Evolutionary conservation across 1,140 invertebrate species (phyloP).

Genomic region (Hyphantria cunea): DNA sequence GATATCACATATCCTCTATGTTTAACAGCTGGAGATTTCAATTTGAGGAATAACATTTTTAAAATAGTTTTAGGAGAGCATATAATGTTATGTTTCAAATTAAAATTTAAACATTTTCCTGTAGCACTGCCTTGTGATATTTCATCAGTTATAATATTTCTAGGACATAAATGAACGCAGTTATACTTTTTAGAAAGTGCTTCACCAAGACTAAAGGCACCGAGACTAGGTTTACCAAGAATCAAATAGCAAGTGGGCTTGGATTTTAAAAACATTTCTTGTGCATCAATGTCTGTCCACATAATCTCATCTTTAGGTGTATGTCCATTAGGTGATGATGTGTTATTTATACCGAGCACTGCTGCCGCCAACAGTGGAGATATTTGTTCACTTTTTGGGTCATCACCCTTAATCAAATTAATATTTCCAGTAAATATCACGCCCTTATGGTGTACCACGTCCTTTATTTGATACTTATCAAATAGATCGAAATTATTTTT

Average conservation of each 20-base stretch:
- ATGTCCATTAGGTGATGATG: conserved; percentile 48
- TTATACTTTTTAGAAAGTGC: conserved; percentile 80
- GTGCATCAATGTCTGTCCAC: conserved; percentile 76
- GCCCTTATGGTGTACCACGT: conserved; percentile 36
- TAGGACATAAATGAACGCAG: conserved; percentile 82
- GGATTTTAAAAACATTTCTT: conserved; percentile 72
- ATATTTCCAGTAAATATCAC: conserved; percentile 48
- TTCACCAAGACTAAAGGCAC: conserved; percentile 75
- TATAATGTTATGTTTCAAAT: conserved; percentile 77
- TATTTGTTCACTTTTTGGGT: conserved; percentile 18
- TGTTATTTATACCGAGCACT: conserved; percentile 62
- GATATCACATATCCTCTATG: conserved; percentile 84
- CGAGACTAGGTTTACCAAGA: conserved; percentile 82
- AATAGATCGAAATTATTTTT: neutral
- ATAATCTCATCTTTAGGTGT: conserved; percentile 42
- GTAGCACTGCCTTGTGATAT: conserved; percentile 74
- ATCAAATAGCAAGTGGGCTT: conserved; percentile 82
- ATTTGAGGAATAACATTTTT: conserved; percentile 74
- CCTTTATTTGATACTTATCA: neutral
- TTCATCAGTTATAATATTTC: conserved; percentile 80
- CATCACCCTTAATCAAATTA: conserved; percentile 37
- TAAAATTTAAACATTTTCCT: conserved; percentile 80
- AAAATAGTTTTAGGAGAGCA: conserved; percentile 75
- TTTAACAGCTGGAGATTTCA: conserved; percentile 73
- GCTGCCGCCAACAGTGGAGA: conserved; percentile 50